A percentile compares a stretch with the other conserved stretches of the same genome.
phyloP scores from a whole-genome alignment of 2,888 invertebrate genomes.

The Germaria angustata region DNA sequence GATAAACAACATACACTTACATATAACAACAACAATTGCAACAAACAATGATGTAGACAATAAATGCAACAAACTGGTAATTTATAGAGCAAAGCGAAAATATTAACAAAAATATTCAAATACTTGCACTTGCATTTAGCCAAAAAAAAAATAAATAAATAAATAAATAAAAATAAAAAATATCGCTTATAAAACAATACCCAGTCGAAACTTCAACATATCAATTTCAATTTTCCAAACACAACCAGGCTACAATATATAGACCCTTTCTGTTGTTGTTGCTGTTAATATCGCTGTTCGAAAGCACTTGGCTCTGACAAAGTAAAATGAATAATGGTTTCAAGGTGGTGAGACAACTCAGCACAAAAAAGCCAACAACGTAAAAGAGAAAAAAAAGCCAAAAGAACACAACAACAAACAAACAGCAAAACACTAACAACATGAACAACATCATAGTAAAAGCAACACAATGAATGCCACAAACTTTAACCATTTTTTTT shows the following conservation, averaged over 20 bases:
- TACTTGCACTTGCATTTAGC: slow-evolving; percentile 11
- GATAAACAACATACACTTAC: slow-evolving; percentile 9
- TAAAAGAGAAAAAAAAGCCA: slow-evolving; percentile 18
- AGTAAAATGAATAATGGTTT: slow-evolving; percentile 64
- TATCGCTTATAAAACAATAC: slow-evolving; percentile 25
- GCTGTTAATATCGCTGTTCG: slow-evolving; percentile 28
- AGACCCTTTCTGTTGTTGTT: slow-evolving; percentile 12
- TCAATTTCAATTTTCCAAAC: slow-evolving; percentile 64
- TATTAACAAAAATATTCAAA: slow-evolving; percentile 44
- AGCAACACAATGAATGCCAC: neutral
- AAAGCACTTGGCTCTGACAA: slow-evolving; percentile 53
- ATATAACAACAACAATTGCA: neutral
- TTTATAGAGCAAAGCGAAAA: slow-evolving; percentile 30
- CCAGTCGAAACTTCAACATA: slow-evolving; percentile 55
- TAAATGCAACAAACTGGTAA: neutral
- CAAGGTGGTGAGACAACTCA: slow-evolving; percentile 66
- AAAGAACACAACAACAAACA: neutral
- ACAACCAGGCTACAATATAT: slow-evolving; percentile 12
- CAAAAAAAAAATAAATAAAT: slow-evolving; percentile 3
- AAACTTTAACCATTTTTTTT: slow-evolving; percentile 5
- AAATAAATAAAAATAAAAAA: slow-evolving; percentile 1
- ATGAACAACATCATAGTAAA: neutral
- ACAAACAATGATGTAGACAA: slow-evolving; percentile 27
- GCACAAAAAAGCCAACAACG: slow-evolving; percentile 46
- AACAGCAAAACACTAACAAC: slow-evolving; percentile 6